Evolutionary conservation across 2,113 vertebrate species (phyloP).

Genomic region (Erpornis zantholeuca): DNA sequence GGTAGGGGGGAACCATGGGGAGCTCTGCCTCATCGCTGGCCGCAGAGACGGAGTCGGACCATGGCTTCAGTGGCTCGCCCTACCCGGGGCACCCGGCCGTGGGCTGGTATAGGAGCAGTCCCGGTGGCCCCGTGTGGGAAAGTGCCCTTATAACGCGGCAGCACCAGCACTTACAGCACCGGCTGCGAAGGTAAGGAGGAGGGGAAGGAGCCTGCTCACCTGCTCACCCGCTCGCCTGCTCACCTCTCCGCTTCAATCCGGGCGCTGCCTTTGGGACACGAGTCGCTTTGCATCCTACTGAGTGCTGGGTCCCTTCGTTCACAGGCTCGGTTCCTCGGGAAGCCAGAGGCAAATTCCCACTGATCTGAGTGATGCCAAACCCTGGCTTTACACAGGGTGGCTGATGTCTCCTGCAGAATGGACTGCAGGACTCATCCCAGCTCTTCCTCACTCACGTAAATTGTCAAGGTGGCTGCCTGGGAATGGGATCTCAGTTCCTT

Average conservation of each 20-base stretch:
- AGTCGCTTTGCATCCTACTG: not conserved
- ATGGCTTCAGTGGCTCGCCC: slow-evolving; percentile 82
- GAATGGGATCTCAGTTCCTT: not conserved
- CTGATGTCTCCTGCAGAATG: not conserved
- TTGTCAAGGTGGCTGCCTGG: not conserved
- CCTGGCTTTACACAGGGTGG: not conserved
- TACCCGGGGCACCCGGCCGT: slow-evolving; percentile 83
- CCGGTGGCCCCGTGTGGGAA: slow-evolving; percentile 85
- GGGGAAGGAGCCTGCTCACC: not conserved
- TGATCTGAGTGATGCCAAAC: fast-evolving
- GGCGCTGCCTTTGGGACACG: not conserved
- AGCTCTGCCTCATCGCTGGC: slow-evolving; percentile 95
- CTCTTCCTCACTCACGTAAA: not conserved
- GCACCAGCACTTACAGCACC: slow-evolving; percentile 78
- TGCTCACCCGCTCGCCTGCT: not conserved
- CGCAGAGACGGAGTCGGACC: slow-evolving; percentile 92
- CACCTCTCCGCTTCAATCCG: not conserved
- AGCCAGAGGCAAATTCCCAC: not conserved
- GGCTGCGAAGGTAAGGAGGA: slow-evolving; percentile 89
- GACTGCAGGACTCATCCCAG: not conserved
- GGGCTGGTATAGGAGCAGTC: slow-evolving; percentile 89
- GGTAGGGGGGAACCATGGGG: slow-evolving; percentile 83
- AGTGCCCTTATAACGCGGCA: slow-evolving; percentile 85
- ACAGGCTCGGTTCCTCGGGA: not conserved
- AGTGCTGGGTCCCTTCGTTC: not conserved